Evolutionary conservation across 2,113 vertebrate species (phyloP).

Genomic region (Ptilonorhynchus violaceus): DNA sequence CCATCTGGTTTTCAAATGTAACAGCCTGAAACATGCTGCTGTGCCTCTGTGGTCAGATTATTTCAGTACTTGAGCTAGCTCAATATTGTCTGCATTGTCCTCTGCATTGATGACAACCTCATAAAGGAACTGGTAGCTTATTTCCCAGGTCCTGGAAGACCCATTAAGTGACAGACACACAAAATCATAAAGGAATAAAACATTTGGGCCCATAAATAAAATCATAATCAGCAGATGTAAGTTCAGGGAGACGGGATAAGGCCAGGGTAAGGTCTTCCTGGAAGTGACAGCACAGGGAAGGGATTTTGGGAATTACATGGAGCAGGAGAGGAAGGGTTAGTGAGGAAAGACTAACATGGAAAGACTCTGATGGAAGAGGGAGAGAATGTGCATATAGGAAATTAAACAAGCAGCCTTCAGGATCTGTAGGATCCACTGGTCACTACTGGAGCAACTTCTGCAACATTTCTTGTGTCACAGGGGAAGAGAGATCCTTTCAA

Average conservation of each 20-base stretch:
- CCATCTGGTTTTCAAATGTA: not conserved
- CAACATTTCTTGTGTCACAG: not conserved
- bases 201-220: not conserved
- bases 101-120: not conserved
- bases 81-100: not conserved
- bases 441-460: not conserved
- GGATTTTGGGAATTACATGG: not conserved
- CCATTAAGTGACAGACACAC: not conserved
- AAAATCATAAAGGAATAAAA: not conserved
- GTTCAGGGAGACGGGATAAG: not conserved
- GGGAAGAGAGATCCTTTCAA: not conserved
- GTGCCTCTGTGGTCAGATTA: not conserved
- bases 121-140: not conserved
- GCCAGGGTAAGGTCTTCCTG: not conserved
- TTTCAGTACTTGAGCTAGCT: not conserved
- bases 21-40: not conserved
- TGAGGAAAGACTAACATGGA: not conserved
- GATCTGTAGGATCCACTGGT: not conserved
- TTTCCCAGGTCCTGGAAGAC: not conserved
- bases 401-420: not conserved
- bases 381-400: not conserved
- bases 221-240: not conserved
- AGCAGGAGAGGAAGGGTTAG: not conserved
- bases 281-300: not conserved
- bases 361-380: not conserved